Evolutionary conservation across 2,888 invertebrate genomes (phyloP), one percentile per base, ranked within the genome.

Genomic region (Anoncus sp.): DNA sequence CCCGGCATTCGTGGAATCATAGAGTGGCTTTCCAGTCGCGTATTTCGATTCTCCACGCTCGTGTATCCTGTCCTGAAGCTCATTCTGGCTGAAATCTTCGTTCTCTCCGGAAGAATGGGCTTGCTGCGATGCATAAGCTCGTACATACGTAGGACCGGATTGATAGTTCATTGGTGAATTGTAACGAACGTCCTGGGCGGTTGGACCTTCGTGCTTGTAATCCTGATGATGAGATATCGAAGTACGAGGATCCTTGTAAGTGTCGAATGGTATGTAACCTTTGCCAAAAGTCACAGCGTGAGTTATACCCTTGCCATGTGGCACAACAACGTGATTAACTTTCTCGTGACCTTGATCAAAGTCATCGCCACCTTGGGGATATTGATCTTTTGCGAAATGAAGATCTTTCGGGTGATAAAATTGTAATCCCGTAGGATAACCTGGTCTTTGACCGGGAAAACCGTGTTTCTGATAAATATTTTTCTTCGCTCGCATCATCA

Each of bases 221-320:
- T 80, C 77, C 27, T 71, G 60, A 27, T 65, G 72, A 40, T 77
- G 73, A 7, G 75, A 31, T 77, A n/a, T 40, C 75, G 77, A 35
- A 62, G 69, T 7, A 79, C 81, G 60, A 53, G 74, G 81, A 16
- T 83, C 81, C 18, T 87, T 87, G 53, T 85, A 77, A 4, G 79
- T 83, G 6, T 86, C 87, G 67, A 86, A 88, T 3, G 90, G 89
- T 1, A 89, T 80, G 55, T 89, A 90, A 7, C 88, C 89, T 38
- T 87, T 86, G 4, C 89, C 88, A 55, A 82, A 90, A 1, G 86
- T 70, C 2, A 86, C 47, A 4, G 82, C 84, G 49, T 88, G 87
- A 51, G 73, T 81, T 55, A 87, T 80, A 6, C 83, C 86, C 59
- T 88, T 89, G 3, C 88, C 87, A n/a, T 89, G 83, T 0, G 90